These are phyloP conservation scores for Therioaphis trifolii DNA, from an alignment of 2,888 invertebrate species.

Conservation along the genomic window DNA sequence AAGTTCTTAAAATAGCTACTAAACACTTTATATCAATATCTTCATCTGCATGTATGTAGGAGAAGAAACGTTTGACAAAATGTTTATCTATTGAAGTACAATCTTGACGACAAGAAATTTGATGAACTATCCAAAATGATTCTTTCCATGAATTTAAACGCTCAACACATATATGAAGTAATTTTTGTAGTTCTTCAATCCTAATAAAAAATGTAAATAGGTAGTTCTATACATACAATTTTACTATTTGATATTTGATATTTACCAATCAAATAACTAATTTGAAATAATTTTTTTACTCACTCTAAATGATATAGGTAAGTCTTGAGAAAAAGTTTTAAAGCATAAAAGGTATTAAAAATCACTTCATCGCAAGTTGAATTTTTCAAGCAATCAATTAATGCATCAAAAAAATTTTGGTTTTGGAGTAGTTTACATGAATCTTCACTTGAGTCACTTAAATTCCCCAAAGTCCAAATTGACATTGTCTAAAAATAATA, in stretches of 20 bases:
- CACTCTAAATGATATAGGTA: constrained; percentile 38
- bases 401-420: constrained; percentile 67
- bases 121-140: constrained; percentile 57
- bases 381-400: constrained; percentile 39
- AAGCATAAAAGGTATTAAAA: constrained; percentile 47
- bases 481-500: constrained; percentile 67
- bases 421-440: constrained; percentile 68
- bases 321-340: constrained; percentile 54
- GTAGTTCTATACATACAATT: neutral
- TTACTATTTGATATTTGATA: too few species aligned
- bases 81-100: neutral
- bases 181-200: constrained; percentile 13
- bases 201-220: constrained; percentile 23
- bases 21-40: constrained; percentile 38
- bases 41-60: constrained; percentile 7
- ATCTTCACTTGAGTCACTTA: constrained; percentile 67
- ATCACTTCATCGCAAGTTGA: constrained; percentile 53
- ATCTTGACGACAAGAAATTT: constrained; percentile 45
- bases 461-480: constrained; percentile 69
- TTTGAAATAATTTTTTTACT: neutral
- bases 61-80: neutral
- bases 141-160: constrained; percentile 45
- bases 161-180: constrained; percentile 29
- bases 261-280: neutral
- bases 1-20: constrained; percentile 54